Evolutionary conservation across 1,140 invertebrate species (phyloP).

Genomic region (Drosophila sproati): DNA sequence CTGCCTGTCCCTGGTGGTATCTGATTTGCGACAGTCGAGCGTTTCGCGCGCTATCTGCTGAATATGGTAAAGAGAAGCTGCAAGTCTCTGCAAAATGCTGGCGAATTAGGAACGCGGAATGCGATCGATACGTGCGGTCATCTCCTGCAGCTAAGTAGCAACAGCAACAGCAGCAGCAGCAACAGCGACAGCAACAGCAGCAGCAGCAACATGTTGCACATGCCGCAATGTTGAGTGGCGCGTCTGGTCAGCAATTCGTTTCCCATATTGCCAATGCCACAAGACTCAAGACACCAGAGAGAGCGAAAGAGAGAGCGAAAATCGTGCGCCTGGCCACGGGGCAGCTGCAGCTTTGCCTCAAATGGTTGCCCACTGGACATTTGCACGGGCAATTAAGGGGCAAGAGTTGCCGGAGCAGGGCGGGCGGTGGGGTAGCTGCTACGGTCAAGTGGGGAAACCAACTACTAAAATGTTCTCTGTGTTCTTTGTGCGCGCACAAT

Average conservation of each 20-base stretch:
- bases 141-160: slow-evolving; percentile 55
- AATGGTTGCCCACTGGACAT: slow-evolving; percentile 71
- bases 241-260: slow-evolving; percentile 78
- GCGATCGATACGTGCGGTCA: slow-evolving; percentile 79
- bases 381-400: slow-evolving; percentile 78
- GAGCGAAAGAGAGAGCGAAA: slow-evolving; percentile 36
- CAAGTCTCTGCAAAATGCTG: slow-evolving; percentile 71
- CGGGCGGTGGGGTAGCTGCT: neutral
- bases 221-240: slow-evolving; percentile 69
- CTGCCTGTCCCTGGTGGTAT: slow-evolving; percentile 46
- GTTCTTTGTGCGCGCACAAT: slow-evolving; percentile 58
- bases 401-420: neutral
- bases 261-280: slow-evolving; percentile 81
- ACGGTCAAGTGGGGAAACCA: neutral
- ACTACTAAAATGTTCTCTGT: slow-evolving; percentile 68
- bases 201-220: slow-evolving; percentile 75
- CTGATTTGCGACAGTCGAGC: slow-evolving; percentile 79
- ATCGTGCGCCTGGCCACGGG: slow-evolving; percentile 57
- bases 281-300: slow-evolving; percentile 5
- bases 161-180: slow-evolving; percentile 43
- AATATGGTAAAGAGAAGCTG: slow-evolving; percentile 70
- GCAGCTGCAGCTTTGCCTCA: slow-evolving; percentile 42
- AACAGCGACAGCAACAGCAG: slow-evolving; percentile 4
- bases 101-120: slow-evolving; percentile 83
- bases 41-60: slow-evolving; percentile 63